Evolutionary conservation across 2,797 vertebrate species (phyloP), one percentile per base, ranked within the genome.

Genomic region (Okamejei kenojei): DNA sequence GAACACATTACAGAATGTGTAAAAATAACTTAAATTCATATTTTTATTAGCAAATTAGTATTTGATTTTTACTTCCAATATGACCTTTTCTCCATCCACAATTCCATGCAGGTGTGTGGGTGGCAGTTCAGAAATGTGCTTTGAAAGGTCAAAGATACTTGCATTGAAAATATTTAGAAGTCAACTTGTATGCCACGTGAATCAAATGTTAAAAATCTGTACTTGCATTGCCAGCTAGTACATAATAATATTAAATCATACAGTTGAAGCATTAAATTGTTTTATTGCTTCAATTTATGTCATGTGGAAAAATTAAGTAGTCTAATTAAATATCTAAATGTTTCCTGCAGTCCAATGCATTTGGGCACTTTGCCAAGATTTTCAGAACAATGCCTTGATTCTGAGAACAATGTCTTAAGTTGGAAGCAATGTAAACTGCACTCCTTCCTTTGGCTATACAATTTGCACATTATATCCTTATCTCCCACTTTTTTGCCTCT

Each of bases 241-340:
- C 2, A 61, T 58, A 86, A 65, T 13, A 86, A n/a, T 86, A 6
- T 86, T 86, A 86, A 86, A 86, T 86, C 58, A 63, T n/a, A 29
- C 58, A 19, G 29, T 86, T 86, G 82, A 86, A 63, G 13, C 82
- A 86, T 65, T 63, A 86, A 86, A 32, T 86, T 63, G 82, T 86
- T 86, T 84, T 15, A 15, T 21, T 58, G 45, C 54, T 1, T 61
- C 54, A 84, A 3, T 61, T 58, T 61, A 11, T 58, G 45, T 29
- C 7, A 81, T 35, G 61, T 21, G 81, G 61, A 84, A 26, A 84
- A 58, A 84, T 58, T 84, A 84, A 84, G 45, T 11, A 84, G 26
- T 58, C 81, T 61, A 54, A 82, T 61, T 84, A 84, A 61, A 58
- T 84, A 84, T 26, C 23, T 82, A 54, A 26, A 58, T 54, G 15